phyloP scores from a whole-genome alignment of 2,888 invertebrate species.

The Nephrotoma appendiculata region DNA sequence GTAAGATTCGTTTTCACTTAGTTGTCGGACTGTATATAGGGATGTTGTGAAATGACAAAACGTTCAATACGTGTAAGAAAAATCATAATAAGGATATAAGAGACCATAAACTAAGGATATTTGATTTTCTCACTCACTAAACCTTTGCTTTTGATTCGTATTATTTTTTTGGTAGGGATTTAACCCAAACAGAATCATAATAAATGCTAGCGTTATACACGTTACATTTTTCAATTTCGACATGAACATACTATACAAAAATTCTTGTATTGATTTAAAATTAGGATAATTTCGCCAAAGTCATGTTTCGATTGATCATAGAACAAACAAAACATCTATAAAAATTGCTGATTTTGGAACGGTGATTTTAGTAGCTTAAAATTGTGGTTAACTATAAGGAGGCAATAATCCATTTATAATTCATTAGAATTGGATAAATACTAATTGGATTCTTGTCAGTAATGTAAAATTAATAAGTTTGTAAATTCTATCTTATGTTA shows the following conservation, averaged over 20 bases:
- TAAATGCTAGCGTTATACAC: neutral
- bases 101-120: neutral
- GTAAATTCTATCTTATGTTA: no score
- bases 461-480: no score
- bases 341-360: neutral
- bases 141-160: neutral
- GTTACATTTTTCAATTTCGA: neutral
- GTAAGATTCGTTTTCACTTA: neutral
- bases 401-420: no score
- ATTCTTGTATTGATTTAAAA: neutral
- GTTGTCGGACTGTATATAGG: neutral
- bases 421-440: no score
- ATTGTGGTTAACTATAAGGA: no score
- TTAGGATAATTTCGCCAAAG: neutral
- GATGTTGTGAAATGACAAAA: neutral
- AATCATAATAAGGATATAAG: neutral
- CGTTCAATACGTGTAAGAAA: neutral
- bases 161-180: neutral
- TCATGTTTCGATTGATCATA: neutral
- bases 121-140: neutral
- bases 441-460: no score
- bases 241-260: neutral
- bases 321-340: neutral
- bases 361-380: no score
- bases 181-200: neutral